Conservation (phyloP, 2,113 vertebrate genomes). For the Lamprotornis superbus region DNA sequence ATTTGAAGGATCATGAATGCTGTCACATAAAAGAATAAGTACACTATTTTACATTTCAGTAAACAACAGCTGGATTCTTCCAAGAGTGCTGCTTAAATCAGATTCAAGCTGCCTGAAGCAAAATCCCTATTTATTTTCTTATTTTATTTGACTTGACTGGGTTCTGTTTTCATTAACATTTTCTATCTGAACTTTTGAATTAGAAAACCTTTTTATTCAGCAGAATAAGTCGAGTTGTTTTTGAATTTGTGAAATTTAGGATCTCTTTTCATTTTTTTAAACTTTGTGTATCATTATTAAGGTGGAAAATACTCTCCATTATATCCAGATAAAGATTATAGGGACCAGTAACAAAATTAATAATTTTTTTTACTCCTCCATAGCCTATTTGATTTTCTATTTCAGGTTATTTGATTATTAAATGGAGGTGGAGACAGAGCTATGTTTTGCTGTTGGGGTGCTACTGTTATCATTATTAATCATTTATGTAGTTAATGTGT, state of each 20-base stretch:
- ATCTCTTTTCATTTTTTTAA: neutral
- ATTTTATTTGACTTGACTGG: slow-evolving; percentile 71
- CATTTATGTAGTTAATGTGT: neutral
- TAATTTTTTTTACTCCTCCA: neutral
- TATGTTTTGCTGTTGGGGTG: neutral
- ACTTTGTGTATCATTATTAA: neutral
- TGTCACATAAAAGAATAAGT: slow-evolving; percentile 59
- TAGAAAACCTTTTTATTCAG: slow-evolving; percentile 47
- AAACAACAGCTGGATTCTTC: slow-evolving; percentile 75
- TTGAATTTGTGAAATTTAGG: slow-evolving; percentile 21
- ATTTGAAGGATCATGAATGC: slow-evolving; percentile 46
- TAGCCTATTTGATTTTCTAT: neutral
- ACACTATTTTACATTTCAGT: slow-evolving; percentile 74
- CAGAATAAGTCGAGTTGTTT: slow-evolving; percentile 6
- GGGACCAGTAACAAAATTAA: neutral
- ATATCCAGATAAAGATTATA: neutral
- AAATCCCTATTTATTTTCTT: slow-evolving; percentile 72
- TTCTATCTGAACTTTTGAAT: slow-evolving; percentile 68
- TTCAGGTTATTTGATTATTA: neutral
- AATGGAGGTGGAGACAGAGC: neutral
- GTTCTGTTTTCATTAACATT: slow-evolving; percentile 75
- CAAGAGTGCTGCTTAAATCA: slow-evolving; percentile 71
- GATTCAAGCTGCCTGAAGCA: slow-evolving; percentile 66
- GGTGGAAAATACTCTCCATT: neutral
- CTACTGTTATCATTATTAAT: neutral